Conservation (phyloP, 2,113 vertebrate genomes). For the Colius striatus region DNA sequence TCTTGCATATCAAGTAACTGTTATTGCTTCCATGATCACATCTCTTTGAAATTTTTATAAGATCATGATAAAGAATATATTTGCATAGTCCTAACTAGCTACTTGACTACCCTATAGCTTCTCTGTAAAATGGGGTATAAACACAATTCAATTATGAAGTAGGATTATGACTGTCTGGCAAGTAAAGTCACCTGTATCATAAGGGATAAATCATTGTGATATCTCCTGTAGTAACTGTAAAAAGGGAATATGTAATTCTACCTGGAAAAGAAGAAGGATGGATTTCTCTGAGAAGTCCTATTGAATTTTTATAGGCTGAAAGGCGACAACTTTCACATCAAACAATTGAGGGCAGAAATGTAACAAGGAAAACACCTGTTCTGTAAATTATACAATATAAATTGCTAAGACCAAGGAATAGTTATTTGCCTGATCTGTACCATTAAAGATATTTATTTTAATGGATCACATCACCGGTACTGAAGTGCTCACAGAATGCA, state of each 20-base stretch:
- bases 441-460: not conserved
- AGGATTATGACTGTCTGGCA: not conserved
- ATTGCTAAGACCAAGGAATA: not conserved
- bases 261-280: not conserved
- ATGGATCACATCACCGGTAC: not conserved
- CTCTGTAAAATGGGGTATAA: not conserved
- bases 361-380: not conserved
- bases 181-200: not conserved
- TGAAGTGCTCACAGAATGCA: not conserved
- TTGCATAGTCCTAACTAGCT: not conserved
- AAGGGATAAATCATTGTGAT: not conserved
- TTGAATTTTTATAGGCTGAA: not conserved
- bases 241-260: not conserved
- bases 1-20: not conserved
- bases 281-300: not conserved
- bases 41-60: not conserved
- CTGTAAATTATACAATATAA: not conserved
- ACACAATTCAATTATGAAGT: not conserved
- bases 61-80: not conserved
- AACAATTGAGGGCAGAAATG: not conserved
- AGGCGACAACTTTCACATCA: not conserved
- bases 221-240: not conserved
- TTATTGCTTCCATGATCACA: not conserved
- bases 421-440: not conserved
- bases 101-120: not conserved